Conservation (phyloP, 2,797 vertebrate species). For the Sarcoramphus papa region DNA sequence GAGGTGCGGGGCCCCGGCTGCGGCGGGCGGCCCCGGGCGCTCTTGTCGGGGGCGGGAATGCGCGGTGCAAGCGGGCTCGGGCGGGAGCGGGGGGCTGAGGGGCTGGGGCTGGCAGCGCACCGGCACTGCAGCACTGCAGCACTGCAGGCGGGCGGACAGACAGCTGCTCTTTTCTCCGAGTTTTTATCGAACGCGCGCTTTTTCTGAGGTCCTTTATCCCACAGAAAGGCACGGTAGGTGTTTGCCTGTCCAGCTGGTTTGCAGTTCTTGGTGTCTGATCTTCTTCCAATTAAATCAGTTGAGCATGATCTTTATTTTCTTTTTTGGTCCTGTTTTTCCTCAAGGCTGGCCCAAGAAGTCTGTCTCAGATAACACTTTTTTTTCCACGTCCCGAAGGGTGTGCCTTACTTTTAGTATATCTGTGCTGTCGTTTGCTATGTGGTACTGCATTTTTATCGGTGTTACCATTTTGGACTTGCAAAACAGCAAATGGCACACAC, state of each 20-base stretch:
- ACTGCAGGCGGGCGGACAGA: neutral
- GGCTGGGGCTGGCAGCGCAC: neutral
- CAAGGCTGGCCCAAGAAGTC: neutral
- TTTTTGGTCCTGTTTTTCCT: neutral
- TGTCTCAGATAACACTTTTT: neutral
- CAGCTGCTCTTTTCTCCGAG: neutral
- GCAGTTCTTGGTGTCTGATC: neutral
- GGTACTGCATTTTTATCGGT: neutral
- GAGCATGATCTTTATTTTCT: neutral
- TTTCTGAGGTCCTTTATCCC: fast-evolving
- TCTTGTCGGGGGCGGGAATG: no score
- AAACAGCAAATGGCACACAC: neutral
- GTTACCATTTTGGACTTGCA: fast-evolving
- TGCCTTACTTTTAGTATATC: neutral
- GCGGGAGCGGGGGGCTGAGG: neutral
- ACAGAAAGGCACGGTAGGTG: fast-evolving
- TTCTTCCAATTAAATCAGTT: neutral
- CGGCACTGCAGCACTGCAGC: neutral
- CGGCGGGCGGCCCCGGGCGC: no score
- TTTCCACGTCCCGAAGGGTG: neutral
- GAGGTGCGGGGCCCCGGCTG: neutral
- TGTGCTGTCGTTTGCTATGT: neutral
- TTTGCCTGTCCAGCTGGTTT: neutral
- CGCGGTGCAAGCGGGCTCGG: no score
- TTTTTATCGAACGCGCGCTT: fast-evolving